Evolutionary conservation across 1,140 invertebrate genomes (phyloP), one percentile per base, ranked within the genome.

Genomic region (Holotrichia oblita): DNA sequence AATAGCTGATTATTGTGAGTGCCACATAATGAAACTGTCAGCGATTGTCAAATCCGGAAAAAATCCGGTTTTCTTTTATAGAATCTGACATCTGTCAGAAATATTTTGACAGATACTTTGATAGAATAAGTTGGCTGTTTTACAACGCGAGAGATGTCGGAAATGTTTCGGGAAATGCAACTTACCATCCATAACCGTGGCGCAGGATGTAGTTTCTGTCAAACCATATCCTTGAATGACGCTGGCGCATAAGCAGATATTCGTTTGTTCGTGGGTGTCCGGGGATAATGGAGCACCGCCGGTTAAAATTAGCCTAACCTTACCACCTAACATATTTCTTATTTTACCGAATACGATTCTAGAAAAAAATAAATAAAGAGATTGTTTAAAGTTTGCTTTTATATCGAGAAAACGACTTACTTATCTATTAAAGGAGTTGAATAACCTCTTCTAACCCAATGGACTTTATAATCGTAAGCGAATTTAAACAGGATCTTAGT

Each of bases 141-240:
- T n/a, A n/a, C n/a, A n/a, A n/a, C n/a, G n/a, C n/a, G n/a, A n/a
- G n/a, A n/a, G n/a, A n/a, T n/a, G n/a, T n/a, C n/a, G n/a, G n/a
- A n/a, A n/a, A n/a, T n/a, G n/a, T n/a, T n/a, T n/a, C n/a, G n/a
- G n/a, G n/a, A n/a, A n/a, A 34, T 34, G 27, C 4, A 80, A 90
- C 89, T 88, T 89, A 93, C 93, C 88, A 86, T 97, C 93, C 91
- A 96, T 95, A 76, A 98, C 94, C 17, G 96, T 95, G 34, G 96
- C 96, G 84, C 94, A 96, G 2, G 97, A 98, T 82, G 94, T 95
- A 9, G 97, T 99, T 91, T 99, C 98, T 0, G 98, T 99, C 42
- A 99, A 91, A 7, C 98, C 98, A 89, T 99, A 99, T 69, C 98
- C 98, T 86, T 98, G 97, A 73, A 96, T 92, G 24, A 99, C 92